A percentile compares a stretch with the other conserved stretches of the same genome.
Evolutionary conservation across 2,797 vertebrate genomes (phyloP).

Genomic region (Onychomys arenicola): DNA sequence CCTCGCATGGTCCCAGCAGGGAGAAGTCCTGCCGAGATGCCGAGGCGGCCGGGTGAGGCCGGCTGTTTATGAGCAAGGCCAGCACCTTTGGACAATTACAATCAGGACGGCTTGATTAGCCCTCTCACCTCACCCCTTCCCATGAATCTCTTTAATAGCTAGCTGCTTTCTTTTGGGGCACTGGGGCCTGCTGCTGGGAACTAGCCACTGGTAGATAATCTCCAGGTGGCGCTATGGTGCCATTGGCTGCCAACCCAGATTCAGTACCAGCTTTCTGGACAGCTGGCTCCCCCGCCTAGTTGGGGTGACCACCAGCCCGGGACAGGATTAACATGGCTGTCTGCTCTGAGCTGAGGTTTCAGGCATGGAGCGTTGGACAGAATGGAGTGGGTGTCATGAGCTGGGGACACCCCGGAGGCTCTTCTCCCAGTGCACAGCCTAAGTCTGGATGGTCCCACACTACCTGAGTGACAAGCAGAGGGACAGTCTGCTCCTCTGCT

Average conservation of each 20-base stretch:
- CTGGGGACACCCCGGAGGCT: not conserved
- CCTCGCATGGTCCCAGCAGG: slow-evolving; percentile 77
- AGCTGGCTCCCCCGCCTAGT: not conserved
- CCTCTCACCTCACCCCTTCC: not conserved
- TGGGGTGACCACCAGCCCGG: not conserved
- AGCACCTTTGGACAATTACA: slow-evolving; percentile 72
- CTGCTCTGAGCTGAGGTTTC: slow-evolving; percentile 48
- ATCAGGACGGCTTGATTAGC: slow-evolving; percentile 64
- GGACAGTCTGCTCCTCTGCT: not conserved
- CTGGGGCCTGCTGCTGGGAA: not conserved
- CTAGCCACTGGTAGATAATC: slow-evolving; percentile 31
- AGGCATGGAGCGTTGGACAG: not conserved
- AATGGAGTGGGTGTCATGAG: not conserved
- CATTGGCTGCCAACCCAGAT: not conserved
- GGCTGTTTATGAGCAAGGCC: slow-evolving; percentile 53
- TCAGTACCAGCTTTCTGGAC: not conserved
- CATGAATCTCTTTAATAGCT: slow-evolving; percentile 51
- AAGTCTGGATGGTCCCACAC: not conserved
- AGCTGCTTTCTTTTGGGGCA: not conserved
- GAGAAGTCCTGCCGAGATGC: slow-evolving; percentile 52
- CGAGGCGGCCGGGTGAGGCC: slow-evolving; percentile 25
- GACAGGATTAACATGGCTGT: slow-evolving; percentile 60
- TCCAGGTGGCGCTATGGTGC: not conserved
- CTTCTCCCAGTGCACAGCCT: accelerated
- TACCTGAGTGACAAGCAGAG: not conserved